Base-by-base conservation (phyloP, 2,888 invertebrate species). In the Drosophila anomelani region DNA sequence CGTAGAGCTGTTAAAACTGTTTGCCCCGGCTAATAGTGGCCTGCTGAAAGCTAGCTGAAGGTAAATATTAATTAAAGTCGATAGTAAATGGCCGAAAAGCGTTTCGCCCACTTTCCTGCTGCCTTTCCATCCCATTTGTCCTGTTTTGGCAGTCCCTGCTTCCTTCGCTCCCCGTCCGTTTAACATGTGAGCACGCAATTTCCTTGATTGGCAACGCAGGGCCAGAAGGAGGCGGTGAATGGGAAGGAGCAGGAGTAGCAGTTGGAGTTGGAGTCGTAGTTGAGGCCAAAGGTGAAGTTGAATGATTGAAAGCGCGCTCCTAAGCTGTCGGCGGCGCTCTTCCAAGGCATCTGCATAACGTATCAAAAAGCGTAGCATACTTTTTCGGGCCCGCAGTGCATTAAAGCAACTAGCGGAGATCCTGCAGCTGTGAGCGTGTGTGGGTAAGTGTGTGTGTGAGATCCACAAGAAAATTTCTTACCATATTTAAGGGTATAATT, bases 41-140 rank as follows among this genome's bases (percentile, higher is more conserved):
- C 63, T 29, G 57, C 58, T 49, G 69, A 57, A 68, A 80, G 76
- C 77, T 46, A 74, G 69, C 75, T 71, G 62, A 80, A 83, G 71
- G 87, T 88, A 85, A 85, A 85, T 88, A 85, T 90, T 85, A 90
- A 88, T 85, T 85, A 90, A 88, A 88, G 84, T 86, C 90, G 84
- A 89, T 85, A 85, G 90, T 89, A 88, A 89, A 88, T 85, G 84
- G 83, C 88, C 88, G 78, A 89, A 89, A 81, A 75, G 76, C 85
- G 87, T 74, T 82, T 75, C 77, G 73, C 60, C 60, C 72, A 77
- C 72, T 80, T 64, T 53, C 51, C 51, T 58, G 43, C 57, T 77
- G 66, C 73, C 73, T 66, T 80, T 80, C 64, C 69, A 71, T 66
- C 55, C 36, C 51, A 51, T 54, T 67, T 78, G 57, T 59, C 56